phyloP scores from a whole-genome alignment of 2,888 invertebrate genomes.

The Dorcus hopei region DNA sequence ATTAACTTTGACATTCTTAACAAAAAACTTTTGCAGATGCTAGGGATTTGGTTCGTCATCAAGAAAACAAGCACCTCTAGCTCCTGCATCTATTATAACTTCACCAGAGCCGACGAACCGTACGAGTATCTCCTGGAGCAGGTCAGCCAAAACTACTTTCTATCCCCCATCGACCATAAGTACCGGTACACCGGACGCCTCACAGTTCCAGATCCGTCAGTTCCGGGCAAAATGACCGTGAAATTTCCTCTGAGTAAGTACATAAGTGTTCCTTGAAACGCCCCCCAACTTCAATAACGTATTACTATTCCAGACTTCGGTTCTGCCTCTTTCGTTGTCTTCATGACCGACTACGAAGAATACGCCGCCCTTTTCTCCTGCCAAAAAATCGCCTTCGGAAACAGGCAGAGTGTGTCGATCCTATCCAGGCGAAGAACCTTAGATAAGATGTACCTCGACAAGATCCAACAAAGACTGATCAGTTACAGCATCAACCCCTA shows the following conservation, averaged over 20 bases:
- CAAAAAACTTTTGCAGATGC: slow-evolving; percentile 54
- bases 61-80: slow-evolving; percentile 81
- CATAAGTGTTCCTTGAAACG: neutral
- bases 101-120: slow-evolving; percentile 67
- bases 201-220: slow-evolving; percentile 60
- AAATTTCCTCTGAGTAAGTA: slow-evolving; percentile 77
- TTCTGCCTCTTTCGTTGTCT: slow-evolving; percentile 68
- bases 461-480: slow-evolving; percentile 63
- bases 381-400: slow-evolving; percentile 71
- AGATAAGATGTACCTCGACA: slow-evolving; percentile 67
- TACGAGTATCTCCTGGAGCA: slow-evolving; percentile 68
- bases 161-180: slow-evolving; percentile 73
- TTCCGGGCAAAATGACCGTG: slow-evolving; percentile 71
- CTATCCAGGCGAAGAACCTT: slow-evolving; percentile 71
- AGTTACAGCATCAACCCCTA: slow-evolving; percentile 71
- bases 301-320: slow-evolving; percentile 64
- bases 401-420: slow-evolving; percentile 77
- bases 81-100: slow-evolving; percentile 75
- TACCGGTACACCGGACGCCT: slow-evolving; percentile 75
- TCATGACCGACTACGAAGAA: slow-evolving; percentile 70
- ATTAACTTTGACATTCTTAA: too few species aligned
- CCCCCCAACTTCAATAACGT: neutral
- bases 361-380: slow-evolving; percentile 79
- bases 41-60: slow-evolving; percentile 78
- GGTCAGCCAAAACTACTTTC: slow-evolving; percentile 66